These are phyloP conservation scores for Lithophane ornitopus DNA, from an alignment of 2,888 invertebrate species.

Conservation along the genomic window DNA sequence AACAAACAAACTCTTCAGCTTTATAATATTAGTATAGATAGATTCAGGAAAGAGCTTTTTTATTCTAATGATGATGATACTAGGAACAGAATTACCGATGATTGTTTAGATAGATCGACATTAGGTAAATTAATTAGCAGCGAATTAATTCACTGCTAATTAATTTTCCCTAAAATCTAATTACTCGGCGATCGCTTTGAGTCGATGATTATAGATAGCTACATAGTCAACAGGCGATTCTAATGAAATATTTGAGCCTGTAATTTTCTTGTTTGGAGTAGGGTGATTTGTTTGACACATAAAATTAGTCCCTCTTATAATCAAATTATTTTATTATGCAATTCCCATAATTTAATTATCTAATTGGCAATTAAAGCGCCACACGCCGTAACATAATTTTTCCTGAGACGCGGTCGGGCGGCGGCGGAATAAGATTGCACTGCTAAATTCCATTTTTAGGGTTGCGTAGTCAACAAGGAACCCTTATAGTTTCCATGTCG, in stretches of 20 bases:
- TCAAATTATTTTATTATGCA: slow-evolving; percentile 26
- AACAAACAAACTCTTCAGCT: no score
- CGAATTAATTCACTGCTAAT: slow-evolving; percentile 18
- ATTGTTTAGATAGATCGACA: slow-evolving; percentile 3
- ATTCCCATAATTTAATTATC: slow-evolving; percentile 25
- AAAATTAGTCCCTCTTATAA: slow-evolving; percentile 14
- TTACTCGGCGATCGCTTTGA: slow-evolving; percentile 5
- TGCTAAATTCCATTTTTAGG: neutral
- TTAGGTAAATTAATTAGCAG: no score
- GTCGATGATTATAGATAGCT: neutral
- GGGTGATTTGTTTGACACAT: neutral
- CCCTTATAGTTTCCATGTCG: no score
- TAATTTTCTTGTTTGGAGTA: neutral
- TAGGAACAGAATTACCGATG: slow-evolving; percentile 14
- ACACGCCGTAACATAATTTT: slow-evolving; percentile 15
- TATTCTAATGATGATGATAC: neutral
- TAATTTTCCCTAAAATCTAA: slow-evolving; percentile 23
- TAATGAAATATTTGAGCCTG: neutral
- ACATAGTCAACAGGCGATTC: neutral
- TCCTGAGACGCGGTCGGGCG: neutral
- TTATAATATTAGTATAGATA: no score
- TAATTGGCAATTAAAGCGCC: slow-evolving; percentile 32
- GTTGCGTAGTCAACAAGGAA: neutral
- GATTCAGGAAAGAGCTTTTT: slow-evolving; percentile 1
- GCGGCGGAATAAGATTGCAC: slow-evolving; percentile 13